phyloP scores from a whole-genome alignment of 2,888 invertebrate genomes.

The Gari tellinella region DNA sequence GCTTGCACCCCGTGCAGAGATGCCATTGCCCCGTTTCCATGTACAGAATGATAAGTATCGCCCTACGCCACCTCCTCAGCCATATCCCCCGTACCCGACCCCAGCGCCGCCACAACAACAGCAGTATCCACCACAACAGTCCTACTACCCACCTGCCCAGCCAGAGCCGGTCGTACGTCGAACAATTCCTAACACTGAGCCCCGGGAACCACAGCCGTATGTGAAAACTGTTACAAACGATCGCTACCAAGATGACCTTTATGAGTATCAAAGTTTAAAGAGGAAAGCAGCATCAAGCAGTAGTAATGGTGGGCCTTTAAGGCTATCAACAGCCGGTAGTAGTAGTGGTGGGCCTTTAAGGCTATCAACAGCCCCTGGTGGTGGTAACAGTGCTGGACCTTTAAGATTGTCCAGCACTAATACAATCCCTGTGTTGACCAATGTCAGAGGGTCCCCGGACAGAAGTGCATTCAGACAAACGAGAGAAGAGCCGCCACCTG shows the following conservation, averaged over 20 bases:
- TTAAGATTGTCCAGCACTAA: constrained; percentile 36
- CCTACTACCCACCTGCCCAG: constrained; percentile 14
- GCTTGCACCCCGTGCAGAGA: background rate
- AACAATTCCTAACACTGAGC: constrained; percentile 16
- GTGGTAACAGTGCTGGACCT: no score
- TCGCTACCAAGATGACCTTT: background rate
- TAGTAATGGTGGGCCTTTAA: constrained; percentile 29
- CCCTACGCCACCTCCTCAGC: constrained; percentile 36
- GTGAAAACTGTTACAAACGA: constrained; percentile 45
- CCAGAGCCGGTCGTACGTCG: constrained; percentile 11
- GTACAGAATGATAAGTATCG: constrained; percentile 69
- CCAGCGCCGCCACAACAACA: constrained; percentile 13
- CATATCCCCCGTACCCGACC: constrained; percentile 1
- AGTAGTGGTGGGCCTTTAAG: no score
- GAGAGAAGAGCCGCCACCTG: constrained; percentile 3
- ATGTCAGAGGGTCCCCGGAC: constrained; percentile 8
- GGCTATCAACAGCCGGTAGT: no score
- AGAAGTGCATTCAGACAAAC: background rate
- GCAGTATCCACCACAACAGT: constrained; percentile 29
- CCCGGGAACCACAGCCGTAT: background rate
- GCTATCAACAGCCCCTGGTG: background rate
- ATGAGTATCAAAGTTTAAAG: constrained; percentile 24
- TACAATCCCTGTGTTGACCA: constrained; percentile 18
- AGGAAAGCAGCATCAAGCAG: constrained; percentile 32
- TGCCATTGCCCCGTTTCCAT: constrained; percentile 60